Evolutionary conservation across 2,113 vertebrate species (phyloP), one percentile per base, ranked within the genome.

Genomic region (Alaudala cheleensis): DNA sequence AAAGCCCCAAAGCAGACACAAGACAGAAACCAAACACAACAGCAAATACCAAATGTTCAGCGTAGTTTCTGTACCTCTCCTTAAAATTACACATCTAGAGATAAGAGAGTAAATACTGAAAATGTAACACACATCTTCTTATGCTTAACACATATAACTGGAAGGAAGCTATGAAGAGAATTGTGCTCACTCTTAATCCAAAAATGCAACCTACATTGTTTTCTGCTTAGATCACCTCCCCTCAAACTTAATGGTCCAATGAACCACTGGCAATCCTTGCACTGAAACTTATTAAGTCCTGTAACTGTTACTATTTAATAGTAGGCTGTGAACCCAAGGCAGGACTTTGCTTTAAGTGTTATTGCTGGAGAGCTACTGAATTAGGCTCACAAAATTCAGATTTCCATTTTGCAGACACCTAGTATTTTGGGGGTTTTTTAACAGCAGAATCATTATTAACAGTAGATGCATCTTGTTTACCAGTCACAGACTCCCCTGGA

Each of bases 221-320:
- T 72, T 29, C 61, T 65, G 64, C 77, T 96, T 86, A 94, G 54
- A 81, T 94, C 95, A 96, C 67, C 83, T 86, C 51, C 64, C n/a
- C 39, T 73, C 31, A 65, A 49, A n/a, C 50, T 65, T 90, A 72
- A 92, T 62, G 82, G 58, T 50, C 82, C 71, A 62, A 11, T 20
- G 79, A 93, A 81, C 26, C 77, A 81, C 25, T 2, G 9, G 39
- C 81, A 87, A 93, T 34, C 45, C 79, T 80, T 67, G 57, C 70
- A 69, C 61, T 37, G 65, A 34, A 60, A 37, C 60, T 51, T 67
- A 33, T 21, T 23, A 67, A 70, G 21, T 26, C 20, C 50, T 28
- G 37, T 47, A 72, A 74, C 77, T 84, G 80, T 62, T 76, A 88
- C 56, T 90, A 12, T 72, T 90, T 83, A 86, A 72, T 53, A 61